These are phyloP conservation scores for Melangyna quadrimaculata DNA, from an alignment of 2,888 invertebrate species.

Conservation along the genomic window DNA sequence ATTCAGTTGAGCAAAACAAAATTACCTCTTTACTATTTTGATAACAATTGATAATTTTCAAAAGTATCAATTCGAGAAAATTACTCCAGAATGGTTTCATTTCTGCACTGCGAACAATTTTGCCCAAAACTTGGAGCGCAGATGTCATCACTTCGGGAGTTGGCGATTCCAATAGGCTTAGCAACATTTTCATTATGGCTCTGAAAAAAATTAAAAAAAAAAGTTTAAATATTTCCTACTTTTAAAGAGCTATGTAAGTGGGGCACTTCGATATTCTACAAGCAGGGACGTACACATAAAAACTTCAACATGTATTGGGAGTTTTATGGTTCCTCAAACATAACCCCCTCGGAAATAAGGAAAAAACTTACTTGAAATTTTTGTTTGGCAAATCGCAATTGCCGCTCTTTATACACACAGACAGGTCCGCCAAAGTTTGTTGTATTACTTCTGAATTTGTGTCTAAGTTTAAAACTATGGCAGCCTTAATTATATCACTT, in stretches of 20 bases:
- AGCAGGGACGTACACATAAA: no score
- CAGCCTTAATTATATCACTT: slow-evolving; percentile 81
- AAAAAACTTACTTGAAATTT: slow-evolving; percentile 81
- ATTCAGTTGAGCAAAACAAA: background rate
- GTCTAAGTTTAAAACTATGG: slow-evolving; percentile 78
- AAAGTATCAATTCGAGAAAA: slow-evolving; percentile 94
- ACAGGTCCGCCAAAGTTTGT: slow-evolving; percentile 81
- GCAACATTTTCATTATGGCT: slow-evolving; percentile 88
- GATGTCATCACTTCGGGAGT: slow-evolving; percentile 86
- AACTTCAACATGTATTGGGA: no score
- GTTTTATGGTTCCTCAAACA: no score
- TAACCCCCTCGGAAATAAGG: no score
- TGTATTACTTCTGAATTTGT: slow-evolving; percentile 78
- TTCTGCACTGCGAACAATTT: slow-evolving; percentile 90
- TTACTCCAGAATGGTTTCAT: slow-evolving; percentile 90
- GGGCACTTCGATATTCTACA: no score
- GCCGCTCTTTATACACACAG: slow-evolving; percentile 82
- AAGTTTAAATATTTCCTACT: no score
- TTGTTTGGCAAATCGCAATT: slow-evolving; percentile 82
- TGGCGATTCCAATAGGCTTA: slow-evolving; percentile 85
- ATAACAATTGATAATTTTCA: slow-evolving; percentile 94
- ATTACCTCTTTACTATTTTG: slow-evolving; percentile 86
- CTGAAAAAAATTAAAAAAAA: slow-evolving; percentile 78
- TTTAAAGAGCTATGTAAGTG: no score
- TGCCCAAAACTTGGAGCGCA: slow-evolving; percentile 90